These are phyloP conservation scores for Ophraella communa DNA, from an alignment of 2,888 invertebrate species.

Conservation along the genomic window DNA sequence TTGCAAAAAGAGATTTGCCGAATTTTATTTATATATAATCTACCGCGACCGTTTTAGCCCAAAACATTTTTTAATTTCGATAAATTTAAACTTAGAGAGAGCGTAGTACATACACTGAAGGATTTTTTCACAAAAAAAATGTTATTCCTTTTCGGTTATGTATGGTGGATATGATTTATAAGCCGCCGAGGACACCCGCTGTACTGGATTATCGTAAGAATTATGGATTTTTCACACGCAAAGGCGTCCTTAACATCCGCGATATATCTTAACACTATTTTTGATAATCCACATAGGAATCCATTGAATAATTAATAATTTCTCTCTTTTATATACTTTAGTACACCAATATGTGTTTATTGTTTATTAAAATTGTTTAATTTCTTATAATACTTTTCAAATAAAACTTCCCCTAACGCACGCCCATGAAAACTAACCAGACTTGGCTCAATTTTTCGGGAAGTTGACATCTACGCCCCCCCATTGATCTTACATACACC, in stretches of 20 bases:
- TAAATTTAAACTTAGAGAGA: background rate
- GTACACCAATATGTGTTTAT: too few relatives aligned
- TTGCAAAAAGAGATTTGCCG: background rate
- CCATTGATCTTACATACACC: background rate
- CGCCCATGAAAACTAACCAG: background rate
- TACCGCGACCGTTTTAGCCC: too few relatives aligned
- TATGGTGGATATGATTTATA: conserved; percentile 10
- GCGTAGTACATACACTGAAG: background rate
- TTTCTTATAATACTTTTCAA: background rate
- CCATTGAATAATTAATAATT: too few relatives aligned
- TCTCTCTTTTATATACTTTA: too few relatives aligned
- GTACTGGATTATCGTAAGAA: conserved; percentile 17
- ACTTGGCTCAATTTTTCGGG: background rate
- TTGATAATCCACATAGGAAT: too few relatives aligned
- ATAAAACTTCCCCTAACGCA: background rate
- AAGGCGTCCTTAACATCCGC: background rate
- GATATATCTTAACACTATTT: too few relatives aligned
- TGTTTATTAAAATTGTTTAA: too few relatives aligned
- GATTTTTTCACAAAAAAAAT: background rate
- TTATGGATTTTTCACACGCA: conserved; percentile 11
- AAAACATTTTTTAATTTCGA: conserved; percentile 1
- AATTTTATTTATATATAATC: background rate
- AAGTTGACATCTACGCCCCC: conserved; percentile 1
- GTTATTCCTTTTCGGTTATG: background rate
- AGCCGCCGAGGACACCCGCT: conserved; percentile 8